Base-by-base conservation (phyloP, 1,140 invertebrate genomes). In the Probaryconus sp. region DNA sequence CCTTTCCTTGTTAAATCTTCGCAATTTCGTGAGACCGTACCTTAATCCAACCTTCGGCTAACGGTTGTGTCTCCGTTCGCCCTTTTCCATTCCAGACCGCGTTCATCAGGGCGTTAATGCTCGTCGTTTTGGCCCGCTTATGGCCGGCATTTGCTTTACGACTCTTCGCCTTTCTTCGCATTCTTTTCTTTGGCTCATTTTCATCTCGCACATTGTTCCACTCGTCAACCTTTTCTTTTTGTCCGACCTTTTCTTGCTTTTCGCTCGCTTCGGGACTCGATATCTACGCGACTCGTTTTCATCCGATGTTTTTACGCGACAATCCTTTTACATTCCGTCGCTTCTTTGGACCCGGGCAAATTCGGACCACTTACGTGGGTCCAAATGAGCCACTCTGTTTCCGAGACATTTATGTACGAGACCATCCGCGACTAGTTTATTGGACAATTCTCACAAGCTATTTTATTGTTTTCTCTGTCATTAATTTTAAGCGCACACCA, bases 81-180 rank as follows among this genome's bases (percentile, higher is more conserved):
- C n/a, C n/a, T n/a, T n/a, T n/a, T n/a, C n/a, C n/a, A 28, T 47
- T 20, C 18, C 11, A 24, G 18, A 47, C 24, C 21, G 26, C 43
- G 43, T 47, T 47, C 43, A 47, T 47, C 43, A 16, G 2, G 43
- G 11, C 5, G 21, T 47, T 47, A 47, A 47, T 47, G 21, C 16
- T 16, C 43, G 20, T 28, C 43, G 21, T 28, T 47, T 28, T 30
- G 24, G 14, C 20, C 11, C 6, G 31, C 37, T 40, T 40, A 20
- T 40, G 9, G 7, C 16, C 16, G n/a, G 5, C 37, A 18, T 40
- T 40, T 40, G 37, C 37, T 18, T 10, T 10, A 40, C 31, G 31
- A 35, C 31, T 35, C 31, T n/a, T n/a, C 37, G 5, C 20, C 37
- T 40, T 17, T 40, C 37, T 40, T 10, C 37, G 17, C 16, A 2